Conservation (phyloP, 1,140 invertebrate species). For the Lepidurus arcticus region DNA sequence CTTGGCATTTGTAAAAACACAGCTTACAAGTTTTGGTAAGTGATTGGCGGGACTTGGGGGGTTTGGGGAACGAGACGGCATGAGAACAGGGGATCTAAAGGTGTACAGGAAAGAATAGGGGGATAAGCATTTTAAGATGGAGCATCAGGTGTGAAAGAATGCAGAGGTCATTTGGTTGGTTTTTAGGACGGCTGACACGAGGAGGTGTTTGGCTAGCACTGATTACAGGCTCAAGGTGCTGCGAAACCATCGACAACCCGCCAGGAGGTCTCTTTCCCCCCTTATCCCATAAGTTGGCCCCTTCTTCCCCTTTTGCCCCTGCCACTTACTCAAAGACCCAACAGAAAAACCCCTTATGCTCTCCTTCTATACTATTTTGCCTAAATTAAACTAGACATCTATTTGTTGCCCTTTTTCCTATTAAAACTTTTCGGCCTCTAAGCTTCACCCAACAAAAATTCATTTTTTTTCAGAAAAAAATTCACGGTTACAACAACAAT, state of each 20-base stretch:
- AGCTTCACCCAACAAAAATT: no score
- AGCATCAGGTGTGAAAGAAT: conserved; percentile 15
- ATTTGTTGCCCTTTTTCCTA: not conserved
- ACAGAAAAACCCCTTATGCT: not conserved
- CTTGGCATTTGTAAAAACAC: no score
- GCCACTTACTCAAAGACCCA: not conserved
- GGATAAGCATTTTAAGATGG: conserved; percentile 6
- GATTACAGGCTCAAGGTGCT: conserved; percentile 21
- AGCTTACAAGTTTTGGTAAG: no score
- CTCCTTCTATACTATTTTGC: not conserved
- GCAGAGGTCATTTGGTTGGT: conserved; percentile 14
- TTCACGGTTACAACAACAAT: no score
- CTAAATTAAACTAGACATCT: not conserved
- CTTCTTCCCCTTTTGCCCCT: not conserved
- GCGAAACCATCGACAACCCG: conserved; percentile 16
- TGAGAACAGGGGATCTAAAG: not conserved
- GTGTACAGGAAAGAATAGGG: not conserved
- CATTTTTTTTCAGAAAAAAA: no score
- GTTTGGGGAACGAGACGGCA: not conserved
- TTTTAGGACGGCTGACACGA: conserved; percentile 13
- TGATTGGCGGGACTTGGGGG: not conserved
- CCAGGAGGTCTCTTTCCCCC: not conserved
- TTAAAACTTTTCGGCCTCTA: no score
- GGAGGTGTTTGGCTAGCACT: conserved; percentile 20
- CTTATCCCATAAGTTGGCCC: not conserved